Evolutionary conservation across 2,888 invertebrate genomes (phyloP).

Genomic region (Drosophila longiperda): DNA sequence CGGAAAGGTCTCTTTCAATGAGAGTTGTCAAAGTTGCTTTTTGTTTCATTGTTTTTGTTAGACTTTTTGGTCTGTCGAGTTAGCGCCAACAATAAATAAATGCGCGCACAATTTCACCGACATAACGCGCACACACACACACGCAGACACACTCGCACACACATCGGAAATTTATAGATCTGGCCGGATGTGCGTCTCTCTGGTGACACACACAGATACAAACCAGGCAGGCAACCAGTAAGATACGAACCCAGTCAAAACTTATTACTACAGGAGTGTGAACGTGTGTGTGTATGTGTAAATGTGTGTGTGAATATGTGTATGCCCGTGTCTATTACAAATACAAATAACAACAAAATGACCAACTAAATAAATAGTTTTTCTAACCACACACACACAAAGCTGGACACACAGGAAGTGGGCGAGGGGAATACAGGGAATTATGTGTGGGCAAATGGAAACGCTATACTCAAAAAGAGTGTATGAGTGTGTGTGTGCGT

Average conservation of each 20-base stretch:
- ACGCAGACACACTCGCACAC: slow-evolving; percentile 3
- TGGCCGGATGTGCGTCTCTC: slow-evolving; percentile 75
- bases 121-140: slow-evolving; percentile 16
- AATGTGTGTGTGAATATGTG: slow-evolving; percentile 30
- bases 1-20: neutral
- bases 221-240: slow-evolving; percentile 17
- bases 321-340: slow-evolving; percentile 73
- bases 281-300: slow-evolving; percentile 45
- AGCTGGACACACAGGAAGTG: slow-evolving; percentile 48
- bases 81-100: slow-evolving; percentile 78
- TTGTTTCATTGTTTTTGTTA: slow-evolving; percentile 57
- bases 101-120: slow-evolving; percentile 64
- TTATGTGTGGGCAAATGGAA: slow-evolving; percentile 52
- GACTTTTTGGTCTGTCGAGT: slow-evolving; percentile 71
- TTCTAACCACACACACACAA: slow-evolving; percentile 60
- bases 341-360: slow-evolving; percentile 79
- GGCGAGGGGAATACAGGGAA: slow-evolving; percentile 31
- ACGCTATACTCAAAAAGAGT: slow-evolving; percentile 46
- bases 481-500: slow-evolving; percentile 5
- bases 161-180: slow-evolving; percentile 73
- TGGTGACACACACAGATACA: slow-evolving; percentile 71
- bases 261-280: slow-evolving; percentile 43
- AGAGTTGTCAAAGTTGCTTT: slow-evolving; percentile 4
- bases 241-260: slow-evolving; percentile 47
- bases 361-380: slow-evolving; percentile 81